phyloP scores from a whole-genome alignment of 2,113 vertebrate species.

The Phoenicopterus ruber region DNA sequence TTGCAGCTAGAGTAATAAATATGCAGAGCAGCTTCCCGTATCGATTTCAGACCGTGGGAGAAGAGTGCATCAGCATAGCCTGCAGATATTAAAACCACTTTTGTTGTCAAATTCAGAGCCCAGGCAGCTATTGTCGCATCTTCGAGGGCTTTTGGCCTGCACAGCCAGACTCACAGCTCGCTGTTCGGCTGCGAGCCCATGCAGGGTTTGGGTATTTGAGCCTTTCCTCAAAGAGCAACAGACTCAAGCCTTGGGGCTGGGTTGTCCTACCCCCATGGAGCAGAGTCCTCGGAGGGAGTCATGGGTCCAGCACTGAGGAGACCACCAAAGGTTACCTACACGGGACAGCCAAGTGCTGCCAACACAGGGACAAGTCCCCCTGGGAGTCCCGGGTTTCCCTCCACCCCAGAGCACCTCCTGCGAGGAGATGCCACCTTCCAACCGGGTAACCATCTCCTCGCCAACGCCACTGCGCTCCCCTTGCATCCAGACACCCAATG shows the following conservation, averaged over 20 bases:
- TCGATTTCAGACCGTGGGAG: background rate
- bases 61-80: background rate
- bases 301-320: too few relatives aligned
- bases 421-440: background rate
- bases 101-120: background rate
- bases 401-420: background rate
- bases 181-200: background rate
- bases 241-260: background rate
- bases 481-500: too few relatives aligned
- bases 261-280: background rate
- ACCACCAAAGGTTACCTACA: background rate
- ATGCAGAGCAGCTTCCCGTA: background rate
- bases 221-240: background rate
- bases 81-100: background rate
- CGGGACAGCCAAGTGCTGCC: background rate
- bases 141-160: background rate
- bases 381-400: background rate
- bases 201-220: background rate
- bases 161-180: background rate
- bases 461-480: rapidly evolving
- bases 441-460: background rate
- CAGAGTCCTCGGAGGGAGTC: background rate
- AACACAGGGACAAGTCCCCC: background rate
- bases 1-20: background rate
- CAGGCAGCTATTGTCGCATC: background rate